Base-by-base conservation (phyloP, 2,113 vertebrate genomes). In the Oncorhynchus tshawytscha region DNA sequence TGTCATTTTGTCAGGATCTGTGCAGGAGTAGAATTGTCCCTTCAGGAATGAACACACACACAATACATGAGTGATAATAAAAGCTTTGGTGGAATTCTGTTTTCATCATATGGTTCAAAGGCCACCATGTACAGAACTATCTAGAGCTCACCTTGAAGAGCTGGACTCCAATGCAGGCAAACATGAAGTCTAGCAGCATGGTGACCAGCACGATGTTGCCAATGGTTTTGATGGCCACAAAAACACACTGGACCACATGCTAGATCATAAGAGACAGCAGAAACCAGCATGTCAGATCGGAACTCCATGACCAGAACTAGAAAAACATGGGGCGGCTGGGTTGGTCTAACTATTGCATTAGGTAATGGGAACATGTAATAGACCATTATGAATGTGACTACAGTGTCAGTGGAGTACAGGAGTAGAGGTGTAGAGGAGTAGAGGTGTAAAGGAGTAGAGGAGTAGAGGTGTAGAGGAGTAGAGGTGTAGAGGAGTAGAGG, bases 161-260 rank as follows among this genome's bases (percentile, higher is more conserved):
- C 87, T 98, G 97, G 15, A 98, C 97, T 0, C 96, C 97, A 0
- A 98, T 96, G 90, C 97, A 98, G 81, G 97, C 95, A 6, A 98
- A 98, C 93, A 98, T 96, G 91, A 98, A 98, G 87, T 98, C 96
- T 81, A 98, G 91, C 75, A 98, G 84, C 0, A 96, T 96, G 0
- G 95, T 97, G 79, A 98, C 96, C 20, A 98, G 85, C 7, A 98
- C 96, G 0, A 98, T 98, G 85, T 98, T 98, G 13, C 97, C 97
- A 0, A 98, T 98, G 2, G 96, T 98, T 91, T 96, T 96, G 85
- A 98, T 94, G 72, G 97, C 97, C 81, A 98, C 97, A 0, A 98
- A 98, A 72, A 98, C 94, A 0, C 97, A 98, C 88, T 98, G 96
- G 39, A 98, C 96, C 77, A 98, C 97, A 0, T 97, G 96, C 97